Evolutionary conservation across 2,888 invertebrate genomes (phyloP).

Genomic region (Druceiella hillmani): DNA sequence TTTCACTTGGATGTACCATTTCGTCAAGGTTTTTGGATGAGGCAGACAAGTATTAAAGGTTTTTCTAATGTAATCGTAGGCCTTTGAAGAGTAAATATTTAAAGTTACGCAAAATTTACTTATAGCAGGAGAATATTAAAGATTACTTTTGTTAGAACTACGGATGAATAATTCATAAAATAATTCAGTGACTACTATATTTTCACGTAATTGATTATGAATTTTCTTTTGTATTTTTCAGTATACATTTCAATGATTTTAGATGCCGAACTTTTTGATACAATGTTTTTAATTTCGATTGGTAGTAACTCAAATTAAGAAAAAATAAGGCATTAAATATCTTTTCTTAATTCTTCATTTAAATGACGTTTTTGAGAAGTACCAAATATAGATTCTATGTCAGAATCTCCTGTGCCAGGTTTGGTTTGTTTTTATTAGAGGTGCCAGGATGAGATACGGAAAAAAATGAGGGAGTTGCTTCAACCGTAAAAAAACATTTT

Average conservation of each 20-base stretch:
- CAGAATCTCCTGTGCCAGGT: conserved; percentile 5
- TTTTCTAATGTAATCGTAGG: conserved; percentile 16
- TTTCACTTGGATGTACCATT: conserved; percentile 12
- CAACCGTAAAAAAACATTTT: no score
- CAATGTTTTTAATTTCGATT: conserved; percentile 17
- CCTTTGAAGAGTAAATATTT: conserved; percentile 15
- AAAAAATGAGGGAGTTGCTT: no score
- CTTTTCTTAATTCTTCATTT: conserved; percentile 5
- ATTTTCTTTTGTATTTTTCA: conserved; percentile 11
- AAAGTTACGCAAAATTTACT: no score
- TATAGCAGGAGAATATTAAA: no score
- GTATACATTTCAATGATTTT: conserved; percentile 14
- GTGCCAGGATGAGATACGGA: no score
- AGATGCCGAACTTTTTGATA: conserved; percentile 12
- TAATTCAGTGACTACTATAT: no score
- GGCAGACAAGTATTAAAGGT: conserved; percentile 17
- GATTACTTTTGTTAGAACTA: no score
- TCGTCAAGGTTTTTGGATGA: conserved; percentile 16
- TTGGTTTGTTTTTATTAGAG: no score
- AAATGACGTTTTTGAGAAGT: conserved; percentile 10
- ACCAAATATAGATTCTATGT: conserved; percentile 8
- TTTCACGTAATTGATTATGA: conserved; percentile 7
- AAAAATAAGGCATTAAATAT: no score
- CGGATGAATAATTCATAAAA: no score
- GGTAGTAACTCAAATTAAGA: conserved; percentile 6